Base-by-base conservation (phyloP, 2,888 invertebrate species). In the Notodromas monacha region DNA sequence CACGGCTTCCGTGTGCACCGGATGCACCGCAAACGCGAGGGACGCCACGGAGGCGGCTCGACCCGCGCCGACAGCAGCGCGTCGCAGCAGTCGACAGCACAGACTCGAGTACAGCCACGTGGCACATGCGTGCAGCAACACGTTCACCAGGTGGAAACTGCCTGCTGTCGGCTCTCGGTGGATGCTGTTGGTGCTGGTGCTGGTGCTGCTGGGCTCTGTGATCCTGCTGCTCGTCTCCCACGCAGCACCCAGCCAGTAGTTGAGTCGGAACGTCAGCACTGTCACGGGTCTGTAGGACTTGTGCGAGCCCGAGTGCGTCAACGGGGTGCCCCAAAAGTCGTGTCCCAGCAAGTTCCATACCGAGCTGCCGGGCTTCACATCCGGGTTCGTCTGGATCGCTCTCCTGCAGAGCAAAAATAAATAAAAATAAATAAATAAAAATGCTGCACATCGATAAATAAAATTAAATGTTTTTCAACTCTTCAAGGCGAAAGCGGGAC, bases 301-400 rank as follows among this genome's bases (percentile, higher is more conserved):
- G 56, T 92, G 89, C 10, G 84, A 84, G 31, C 86, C 86, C 37
- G 67, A 63, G 54, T 81, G 77, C 40, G 63, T 63, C 42, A 92
- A 57, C 34, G 84, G 76, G 26, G 86, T 89, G 30, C 89, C 92
- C 92, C 92, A 92, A 55, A 86, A 92, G 56, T 92, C 89, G 55
- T 89, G 69, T 49, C 63, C 62, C 46, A 84, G 65, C 41, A 84
- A 59, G 40, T 66, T 63, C 40, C 60, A 60, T 60, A 79, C 63
- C 34, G 79, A 67, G 36, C 73, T 69, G 41, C 64, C 65, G 36
- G 74, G 67, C 42, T 69, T 61, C 42, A 92, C 63, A 54, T 92
- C 89, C 37, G 72, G 72, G 52, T 92, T 92, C 46, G 70, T 72
- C 49, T 79, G 58, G 46, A 92, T 81, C 40, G 89, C 89, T 43